phyloP scores from a whole-genome alignment of 2,113 vertebrate species.

The Turnix velox region DNA sequence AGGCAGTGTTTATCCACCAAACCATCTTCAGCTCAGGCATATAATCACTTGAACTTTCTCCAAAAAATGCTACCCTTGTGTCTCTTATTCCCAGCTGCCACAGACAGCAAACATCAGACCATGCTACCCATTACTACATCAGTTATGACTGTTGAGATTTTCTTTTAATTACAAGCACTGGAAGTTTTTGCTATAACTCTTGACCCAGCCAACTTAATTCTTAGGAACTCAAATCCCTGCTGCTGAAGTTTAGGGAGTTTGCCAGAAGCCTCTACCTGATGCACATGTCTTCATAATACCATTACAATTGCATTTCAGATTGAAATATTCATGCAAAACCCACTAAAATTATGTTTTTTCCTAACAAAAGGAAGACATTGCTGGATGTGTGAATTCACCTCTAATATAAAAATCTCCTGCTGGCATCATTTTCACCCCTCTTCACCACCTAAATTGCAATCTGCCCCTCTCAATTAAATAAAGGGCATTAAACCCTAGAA shows the following conservation, averaged over 20 bases:
- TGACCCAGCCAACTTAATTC: neutral
- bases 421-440: neutral
- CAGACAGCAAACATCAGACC: neutral
- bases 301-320: neutral
- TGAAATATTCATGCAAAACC: neutral
- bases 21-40: neutral
- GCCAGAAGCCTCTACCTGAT: neutral
- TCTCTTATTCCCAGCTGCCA: neutral
- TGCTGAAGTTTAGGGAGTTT: neutral
- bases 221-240: neutral
- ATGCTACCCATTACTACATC: neutral
- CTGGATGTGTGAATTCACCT: neutral
- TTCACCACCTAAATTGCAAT: neutral
- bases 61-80: neutral
- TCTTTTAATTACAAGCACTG: neutral
- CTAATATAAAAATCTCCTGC: neutral
- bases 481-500: neutral
- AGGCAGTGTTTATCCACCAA: neutral
- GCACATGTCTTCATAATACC: neutral
- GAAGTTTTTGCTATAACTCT: neutral
- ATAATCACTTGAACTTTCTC: neutral
- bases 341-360: neutral
- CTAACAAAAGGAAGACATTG: slow-evolving; percentile 21
- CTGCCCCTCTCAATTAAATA: neutral
- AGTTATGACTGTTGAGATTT: neutral